Base-by-base conservation (phyloP, 2,888 invertebrate genomes). In the Pachliopta kotzebuea region DNA sequence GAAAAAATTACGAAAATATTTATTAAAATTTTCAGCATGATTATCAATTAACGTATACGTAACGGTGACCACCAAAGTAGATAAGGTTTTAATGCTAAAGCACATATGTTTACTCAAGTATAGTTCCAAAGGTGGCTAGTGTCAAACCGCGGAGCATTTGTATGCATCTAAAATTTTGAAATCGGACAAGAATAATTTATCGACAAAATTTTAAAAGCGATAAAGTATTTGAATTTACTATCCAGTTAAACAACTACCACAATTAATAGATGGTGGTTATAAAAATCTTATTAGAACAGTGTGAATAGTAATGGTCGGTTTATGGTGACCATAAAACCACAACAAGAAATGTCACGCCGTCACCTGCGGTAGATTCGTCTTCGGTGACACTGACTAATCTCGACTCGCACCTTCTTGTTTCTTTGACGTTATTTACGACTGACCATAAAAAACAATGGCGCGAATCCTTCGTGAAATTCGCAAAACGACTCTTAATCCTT, bases 271-370 rank as follows among this genome's bases (percentile, higher is more conserved):
- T 74, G 78, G 67, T 73, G 77, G 76, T 76, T 76, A 84, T 85
- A 86, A 85, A 84, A 86, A 81, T 81, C 80, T 82, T 82, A 84
- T 85, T 81, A 85, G 79, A 83, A 80, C 78, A 76, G 80, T 82
- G 83, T 85, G 84, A 85, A 88, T 85, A 76, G 81, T 84, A 84
- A 85, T 82, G 76, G 78, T 74, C 76, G 70, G 76, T 86, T 87
- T 87, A 88, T 83, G 73, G 76, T 65, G 67, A 70, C 77, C 72
- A 83, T 88, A 85, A 87, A 88, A 77, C 74, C 77, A 80, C 79
- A 80, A 84, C 83, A 83, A 79, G 79, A 76, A 68, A 77, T 79
- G 80, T 84, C 82, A 77, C 79, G 76, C 76, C 73, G 76, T 79
- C 76, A 78, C 77, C 76, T 71, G 69, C 66, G 71, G 64, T 73